A percentile compares a stretch with the other conserved stretches of the same genome.
Evolutionary conservation across 1,140 invertebrate genomes (phyloP).

Genomic region (Drosophila paulistorum): DNA sequence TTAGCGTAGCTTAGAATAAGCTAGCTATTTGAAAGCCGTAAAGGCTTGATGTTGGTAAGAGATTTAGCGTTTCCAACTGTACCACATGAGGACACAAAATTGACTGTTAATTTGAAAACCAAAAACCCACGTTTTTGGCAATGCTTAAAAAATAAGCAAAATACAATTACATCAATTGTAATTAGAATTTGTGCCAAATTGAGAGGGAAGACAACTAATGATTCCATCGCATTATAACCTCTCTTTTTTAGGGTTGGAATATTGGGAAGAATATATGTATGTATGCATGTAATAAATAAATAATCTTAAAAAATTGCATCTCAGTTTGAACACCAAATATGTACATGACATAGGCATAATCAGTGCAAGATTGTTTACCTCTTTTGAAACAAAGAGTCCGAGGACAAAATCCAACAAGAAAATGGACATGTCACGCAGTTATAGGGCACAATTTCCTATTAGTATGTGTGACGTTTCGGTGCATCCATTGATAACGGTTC

Average conservation of each 20-base stretch:
- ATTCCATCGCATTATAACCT: neutral
- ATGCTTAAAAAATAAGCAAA: constrained; percentile 24
- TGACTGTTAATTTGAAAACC: constrained; percentile 39
- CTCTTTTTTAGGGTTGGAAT: neutral
- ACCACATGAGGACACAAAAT: constrained; percentile 56
- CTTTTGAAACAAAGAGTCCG: too few relatives aligned
- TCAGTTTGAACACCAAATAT: too few relatives aligned
- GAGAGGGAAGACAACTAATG: constrained; percentile 10
- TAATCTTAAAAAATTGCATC: too few relatives aligned
- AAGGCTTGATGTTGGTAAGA: constrained; percentile 34
- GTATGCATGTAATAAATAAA: too few relatives aligned
- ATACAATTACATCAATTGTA: neutral
- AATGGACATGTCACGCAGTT: too few relatives aligned
- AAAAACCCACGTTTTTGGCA: constrained; percentile 30
- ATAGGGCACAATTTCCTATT: too few relatives aligned
- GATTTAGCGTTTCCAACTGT: constrained; percentile 54
- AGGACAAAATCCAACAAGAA: too few relatives aligned
- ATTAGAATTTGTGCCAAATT: constrained; percentile 44
- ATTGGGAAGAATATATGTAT: neutral
- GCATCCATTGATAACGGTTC: too few relatives aligned
- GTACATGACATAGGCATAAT: too few relatives aligned
- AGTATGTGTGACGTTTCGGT: too few relatives aligned
- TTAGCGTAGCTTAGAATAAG: constrained; percentile 60
- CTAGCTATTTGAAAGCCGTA: constrained; percentile 47
- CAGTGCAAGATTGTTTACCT: too few relatives aligned